phyloP scores from a whole-genome alignment of 92 coral and sea anemone species.

The Scolanthus callimorphus region DNA sequence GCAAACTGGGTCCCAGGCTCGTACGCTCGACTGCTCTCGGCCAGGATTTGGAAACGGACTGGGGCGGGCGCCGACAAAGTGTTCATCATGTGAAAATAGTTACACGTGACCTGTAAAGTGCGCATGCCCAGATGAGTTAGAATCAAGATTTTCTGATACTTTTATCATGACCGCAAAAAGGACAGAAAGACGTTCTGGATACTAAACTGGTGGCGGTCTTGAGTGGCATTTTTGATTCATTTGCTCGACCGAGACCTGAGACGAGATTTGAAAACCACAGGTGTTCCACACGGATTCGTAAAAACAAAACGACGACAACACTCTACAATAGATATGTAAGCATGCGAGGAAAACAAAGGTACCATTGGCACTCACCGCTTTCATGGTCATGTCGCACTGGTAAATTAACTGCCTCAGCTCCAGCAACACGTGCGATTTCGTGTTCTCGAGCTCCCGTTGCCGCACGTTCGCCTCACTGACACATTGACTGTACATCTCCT shows the following conservation, averaged over 20 bases:
- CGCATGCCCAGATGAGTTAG: no score
- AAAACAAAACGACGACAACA: no score
- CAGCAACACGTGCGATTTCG: constrained; percentile 64
- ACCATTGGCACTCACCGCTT: constrained; percentile 96
- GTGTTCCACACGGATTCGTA: no score
- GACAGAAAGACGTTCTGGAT: no score
- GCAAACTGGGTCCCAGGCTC: constrained; percentile 98
- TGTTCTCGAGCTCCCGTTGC: constrained; percentile 65
- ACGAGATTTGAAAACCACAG: no score
- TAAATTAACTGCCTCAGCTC: constrained; percentile 85
- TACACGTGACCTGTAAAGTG: constrained; percentile 92
- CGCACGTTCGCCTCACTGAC: constrained; percentile 67
- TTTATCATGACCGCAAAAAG: no score
- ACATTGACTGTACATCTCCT: constrained; percentile 58
- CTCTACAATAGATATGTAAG: no score
- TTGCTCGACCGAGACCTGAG: no score
- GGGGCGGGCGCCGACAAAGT: constrained; percentile 78
- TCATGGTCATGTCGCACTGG: constrained; percentile 96
- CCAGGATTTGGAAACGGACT: constrained; percentile 85
- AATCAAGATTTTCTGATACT: no score
- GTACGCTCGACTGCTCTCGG: constrained; percentile 84
- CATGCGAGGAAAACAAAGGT: no score
- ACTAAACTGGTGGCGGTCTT: no score
- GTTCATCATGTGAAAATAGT: constrained; percentile 92
- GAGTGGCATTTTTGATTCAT: no score